Evolutionary conservation across 1,140 invertebrate genomes (phyloP), one percentile per base, ranked within the genome.

Genomic region (Pogonomyrmex californicus): DNA sequence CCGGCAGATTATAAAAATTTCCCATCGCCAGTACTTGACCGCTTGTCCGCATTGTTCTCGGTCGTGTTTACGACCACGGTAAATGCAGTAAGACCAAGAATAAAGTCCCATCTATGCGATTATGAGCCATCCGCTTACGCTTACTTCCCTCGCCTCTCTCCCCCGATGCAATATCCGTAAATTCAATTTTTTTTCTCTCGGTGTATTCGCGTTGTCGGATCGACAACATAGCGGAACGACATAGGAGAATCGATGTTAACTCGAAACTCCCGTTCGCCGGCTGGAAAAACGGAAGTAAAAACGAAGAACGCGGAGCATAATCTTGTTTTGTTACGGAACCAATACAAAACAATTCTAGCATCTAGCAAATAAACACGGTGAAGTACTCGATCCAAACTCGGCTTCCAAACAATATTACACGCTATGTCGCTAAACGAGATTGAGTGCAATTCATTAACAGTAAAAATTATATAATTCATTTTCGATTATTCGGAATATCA

Each of bases 141-240:
- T 66, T 38, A 83, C 38, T 23, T 76, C 62, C 54, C n/a, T 63
- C 44, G 65, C 47, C 14, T 36, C 33, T 47, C 56, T 63, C 2
- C 77, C 73, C 44, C 60, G 36, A 88, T 66, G 81, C 81, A 85
- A 90, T 90, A 90, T 90, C 88, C 88, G 89, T 90, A 90, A 90
- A 90, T 90, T 90, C 81, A 60, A 90, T 87, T 68, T 70, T 63
- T 68, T 71, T 47, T 30, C 33, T 47, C 41, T 14, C 14, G 3
- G 4, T 62, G 51, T 44, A 68, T 81, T 23, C 60, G n/a, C 30
- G 47, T 79, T 49, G 62, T 86, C 63, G 62, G 38, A 81, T 63
- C 38, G 78, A 86, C 36, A 63, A 71, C 56, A 85, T 51, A 38
- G 56, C 66, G 54, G 77, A 70, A 60, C 65, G 79, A 71, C 83